These are phyloP conservation scores for Thalassoma bifasciatum DNA, from an alignment of 2,113 vertebrate genomes.

Conservation along the genomic window DNA sequence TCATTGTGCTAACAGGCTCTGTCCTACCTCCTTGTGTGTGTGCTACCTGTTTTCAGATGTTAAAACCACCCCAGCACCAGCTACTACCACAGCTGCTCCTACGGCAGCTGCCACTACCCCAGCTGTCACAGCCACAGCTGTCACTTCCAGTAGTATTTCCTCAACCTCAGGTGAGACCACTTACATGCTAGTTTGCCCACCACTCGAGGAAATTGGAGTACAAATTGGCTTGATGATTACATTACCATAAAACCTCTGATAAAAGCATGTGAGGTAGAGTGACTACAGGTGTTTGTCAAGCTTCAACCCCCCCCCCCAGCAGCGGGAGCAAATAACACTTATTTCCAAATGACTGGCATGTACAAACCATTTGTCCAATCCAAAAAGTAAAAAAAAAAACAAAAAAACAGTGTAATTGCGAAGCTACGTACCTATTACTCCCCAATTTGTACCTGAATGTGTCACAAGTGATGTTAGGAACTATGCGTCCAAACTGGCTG, in stretches of 20 bases:
- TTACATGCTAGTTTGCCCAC: neutral
- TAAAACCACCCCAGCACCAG: slow-evolving; percentile 52
- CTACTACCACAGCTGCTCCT: neutral
- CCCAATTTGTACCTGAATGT: no score
- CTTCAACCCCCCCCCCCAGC: neutral
- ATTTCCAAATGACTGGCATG: no score
- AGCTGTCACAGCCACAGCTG: no score
- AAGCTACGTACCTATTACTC: no score
- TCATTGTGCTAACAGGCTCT: slow-evolving; percentile 60
- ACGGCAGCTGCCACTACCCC: neutral
- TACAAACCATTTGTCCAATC: no score
- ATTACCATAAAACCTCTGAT: neutral
- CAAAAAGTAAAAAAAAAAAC: no score
- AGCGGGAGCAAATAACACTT: no score
- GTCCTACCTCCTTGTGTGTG: slow-evolving; percentile 45
- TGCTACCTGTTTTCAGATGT: slow-evolving; percentile 68
- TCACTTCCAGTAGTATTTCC: slow-evolving; percentile 11
- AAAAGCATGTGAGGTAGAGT: neutral
- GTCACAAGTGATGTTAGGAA: no score
- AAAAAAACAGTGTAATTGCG: no score
- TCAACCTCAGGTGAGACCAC: slow-evolving; percentile 67
- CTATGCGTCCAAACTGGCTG: no score
- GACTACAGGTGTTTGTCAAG: neutral
- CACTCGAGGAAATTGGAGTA: no score
- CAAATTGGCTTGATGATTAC: no score